A percentile compares a stretch with the other conserved stretches of the same genome.
Conservation (phyloP, 2,113 vertebrate species). For the Ellobius talpinus region DNA sequence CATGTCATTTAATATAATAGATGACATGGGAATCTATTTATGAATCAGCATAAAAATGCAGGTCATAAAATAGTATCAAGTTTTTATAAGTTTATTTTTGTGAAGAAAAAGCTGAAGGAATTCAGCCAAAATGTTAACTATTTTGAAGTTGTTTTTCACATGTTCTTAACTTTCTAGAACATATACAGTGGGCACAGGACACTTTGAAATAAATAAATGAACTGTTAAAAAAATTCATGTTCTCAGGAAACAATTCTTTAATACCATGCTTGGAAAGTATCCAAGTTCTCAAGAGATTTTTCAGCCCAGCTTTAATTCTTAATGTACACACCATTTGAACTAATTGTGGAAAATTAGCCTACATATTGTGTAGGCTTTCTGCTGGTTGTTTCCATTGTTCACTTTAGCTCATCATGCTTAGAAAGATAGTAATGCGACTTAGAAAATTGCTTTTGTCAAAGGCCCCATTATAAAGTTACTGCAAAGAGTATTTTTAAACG, state of each 20-base stretch:
- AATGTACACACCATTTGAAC: background rate
- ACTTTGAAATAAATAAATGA: background rate
- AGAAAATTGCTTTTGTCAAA: slow-evolving; percentile 59
- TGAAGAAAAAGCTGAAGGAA: background rate
- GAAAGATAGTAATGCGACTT: slow-evolving; percentile 39
- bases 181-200: background rate
- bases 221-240: background rate
- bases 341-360: slow-evolving; percentile 43
- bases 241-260: slow-evolving; percentile 46
- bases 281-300: slow-evolving; percentile 49
- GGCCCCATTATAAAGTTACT: slow-evolving; percentile 56
- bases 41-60: background rate
- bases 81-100: background rate
- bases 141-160: slow-evolving; percentile 3
- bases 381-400: background rate
- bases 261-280: slow-evolving; percentile 14
- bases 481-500: slow-evolving; percentile 55
- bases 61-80: background rate
- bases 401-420: slow-evolving; percentile 5
- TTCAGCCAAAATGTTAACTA: background rate
- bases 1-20: background rate
- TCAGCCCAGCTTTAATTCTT: background rate
- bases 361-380: background rate
- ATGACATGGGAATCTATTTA: background rate
- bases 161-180: background rate